Percentiles rank a stretch among this genome's conserved stretches.
Conservation (phyloP, 2,113 vertebrate species). For the Syngnathoides biaculeatus region DNA sequence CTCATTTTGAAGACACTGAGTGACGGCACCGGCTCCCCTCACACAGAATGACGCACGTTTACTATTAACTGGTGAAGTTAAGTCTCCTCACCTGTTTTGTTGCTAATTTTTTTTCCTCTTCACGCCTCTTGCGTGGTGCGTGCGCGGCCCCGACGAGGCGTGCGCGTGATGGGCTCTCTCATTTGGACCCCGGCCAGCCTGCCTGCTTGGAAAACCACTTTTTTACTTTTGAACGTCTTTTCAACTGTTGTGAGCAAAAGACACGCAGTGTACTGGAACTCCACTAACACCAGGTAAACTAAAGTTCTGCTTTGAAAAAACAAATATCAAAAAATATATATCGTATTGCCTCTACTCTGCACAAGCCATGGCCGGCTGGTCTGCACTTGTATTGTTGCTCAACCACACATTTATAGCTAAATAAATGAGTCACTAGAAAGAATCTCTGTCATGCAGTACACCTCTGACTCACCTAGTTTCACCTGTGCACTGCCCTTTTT, state of each 20-base stretch:
- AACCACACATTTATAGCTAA: slow-evolving; percentile 30
- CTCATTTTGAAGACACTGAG: slow-evolving; percentile 5
- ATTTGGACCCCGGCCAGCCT: slow-evolving; percentile 46
- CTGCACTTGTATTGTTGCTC: slow-evolving; percentile 43
- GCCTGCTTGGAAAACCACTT: slow-evolving; percentile 44
- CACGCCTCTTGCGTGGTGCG: not conserved
- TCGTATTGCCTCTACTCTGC: slow-evolving; percentile 1
- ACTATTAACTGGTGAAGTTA: not conserved
- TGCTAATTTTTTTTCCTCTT: not conserved
- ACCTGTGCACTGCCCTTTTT: slow-evolving; percentile 16
- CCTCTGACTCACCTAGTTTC: slow-evolving; percentile 22
- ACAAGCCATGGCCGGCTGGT: slow-evolving; percentile 18
- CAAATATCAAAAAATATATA: not conserved
- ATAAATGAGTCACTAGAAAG: slow-evolving; percentile 49
- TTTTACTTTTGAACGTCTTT: slow-evolving; percentile 61
- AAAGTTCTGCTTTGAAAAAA: not conserved
- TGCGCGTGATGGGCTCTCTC: slow-evolving; percentile 52
- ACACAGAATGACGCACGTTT: not conserved
- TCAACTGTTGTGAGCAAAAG: slow-evolving; percentile 60
- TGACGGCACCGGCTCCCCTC: slow-evolving; percentile 18
- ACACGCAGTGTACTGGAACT: slow-evolving; percentile 76
- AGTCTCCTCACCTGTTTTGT: not conserved
- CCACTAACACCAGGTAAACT: slow-evolving; percentile 71
- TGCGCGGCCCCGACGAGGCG: slow-evolving; percentile 5
- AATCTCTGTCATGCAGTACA: slow-evolving; percentile 48